Conservation (phyloP, 2,888 invertebrate species). For the Andricus quercusramuli region DNA sequence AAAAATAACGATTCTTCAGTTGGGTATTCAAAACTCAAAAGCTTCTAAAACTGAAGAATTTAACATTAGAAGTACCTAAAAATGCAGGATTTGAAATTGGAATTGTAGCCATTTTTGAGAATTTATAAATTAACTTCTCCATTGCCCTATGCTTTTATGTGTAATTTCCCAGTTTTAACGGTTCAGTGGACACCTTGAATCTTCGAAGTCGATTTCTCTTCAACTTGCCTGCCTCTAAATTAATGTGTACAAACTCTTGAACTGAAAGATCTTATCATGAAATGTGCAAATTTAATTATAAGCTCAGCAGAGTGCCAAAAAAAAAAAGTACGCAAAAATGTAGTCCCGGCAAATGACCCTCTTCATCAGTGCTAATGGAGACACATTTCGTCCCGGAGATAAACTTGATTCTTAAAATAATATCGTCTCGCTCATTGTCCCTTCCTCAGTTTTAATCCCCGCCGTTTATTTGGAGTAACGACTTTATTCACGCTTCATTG, state of each 20-base stretch:
- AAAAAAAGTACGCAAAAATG: conserved; percentile 1
- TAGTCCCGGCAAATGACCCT: background rate
- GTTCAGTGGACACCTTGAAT: background rate
- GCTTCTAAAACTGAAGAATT: too few species aligned
- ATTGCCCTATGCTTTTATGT: too few species aligned
- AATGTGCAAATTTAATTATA: background rate
- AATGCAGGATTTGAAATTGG: too few species aligned
- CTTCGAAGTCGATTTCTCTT: background rate
- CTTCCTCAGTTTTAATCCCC: background rate
- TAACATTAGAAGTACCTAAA: too few species aligned
- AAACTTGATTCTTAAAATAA: conserved; percentile 30
- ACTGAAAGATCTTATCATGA: background rate
- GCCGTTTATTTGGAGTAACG: conserved; percentile 18
- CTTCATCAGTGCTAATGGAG: conserved; percentile 33
- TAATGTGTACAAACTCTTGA: background rate
- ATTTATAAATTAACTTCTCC: too few species aligned
- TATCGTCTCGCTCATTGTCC: conserved; percentile 26
- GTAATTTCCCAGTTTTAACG: too few species aligned
- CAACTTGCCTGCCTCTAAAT: background rate
- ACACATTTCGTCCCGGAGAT: conserved; percentile 14
- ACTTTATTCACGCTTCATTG: conserved; percentile 36
- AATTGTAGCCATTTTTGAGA: too few species aligned
- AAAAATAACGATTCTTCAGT: too few species aligned
- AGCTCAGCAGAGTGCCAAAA: background rate
- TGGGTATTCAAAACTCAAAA: too few species aligned